These are phyloP conservation scores for Apteryx owenii DNA, from an alignment of 2,113 vertebrate species.

Conservation along the genomic window DNA sequence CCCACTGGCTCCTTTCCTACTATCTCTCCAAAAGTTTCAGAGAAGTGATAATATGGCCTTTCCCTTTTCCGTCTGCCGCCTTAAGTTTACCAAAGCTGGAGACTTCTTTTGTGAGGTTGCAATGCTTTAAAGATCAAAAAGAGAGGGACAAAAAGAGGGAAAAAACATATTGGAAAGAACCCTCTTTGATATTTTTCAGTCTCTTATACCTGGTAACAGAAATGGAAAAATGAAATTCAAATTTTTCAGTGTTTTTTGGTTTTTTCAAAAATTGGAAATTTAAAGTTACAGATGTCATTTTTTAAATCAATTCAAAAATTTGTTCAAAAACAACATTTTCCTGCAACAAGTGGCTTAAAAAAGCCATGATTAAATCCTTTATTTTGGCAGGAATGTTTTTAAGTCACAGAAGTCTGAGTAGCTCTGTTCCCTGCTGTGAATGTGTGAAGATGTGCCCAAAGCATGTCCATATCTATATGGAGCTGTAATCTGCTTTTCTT, in stretches of 20 bases:
- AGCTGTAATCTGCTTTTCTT: not conserved
- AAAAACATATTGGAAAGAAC: not conserved
- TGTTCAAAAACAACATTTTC: not conserved
- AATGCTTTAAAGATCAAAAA: not conserved
- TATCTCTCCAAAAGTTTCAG: not conserved
- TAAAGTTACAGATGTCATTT: not conserved
- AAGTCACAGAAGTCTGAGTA: not conserved
- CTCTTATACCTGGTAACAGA: not conserved
- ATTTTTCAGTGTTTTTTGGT: not conserved
- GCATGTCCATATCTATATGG: not conserved
- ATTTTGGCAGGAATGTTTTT: not conserved
- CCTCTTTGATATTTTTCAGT: not conserved
- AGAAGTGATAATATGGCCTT: not conserved
- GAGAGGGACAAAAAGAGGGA: not conserved
- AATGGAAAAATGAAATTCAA: not conserved
- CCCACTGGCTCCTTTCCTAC: not conserved
- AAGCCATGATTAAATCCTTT: not conserved
- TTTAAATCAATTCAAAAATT: not conserved
- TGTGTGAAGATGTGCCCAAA: not conserved
- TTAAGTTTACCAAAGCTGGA: not conserved
- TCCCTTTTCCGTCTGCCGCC: not conserved
- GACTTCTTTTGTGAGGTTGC: not conserved
- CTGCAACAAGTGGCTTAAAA: not conserved
- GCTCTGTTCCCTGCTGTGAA: not conserved
- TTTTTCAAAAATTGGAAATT: not conserved